A percentile compares a stretch with the other conserved stretches of the same genome.
Conservation (phyloP, 2,113 vertebrate genomes). For the Eudyptes chrysolophus region DNA sequence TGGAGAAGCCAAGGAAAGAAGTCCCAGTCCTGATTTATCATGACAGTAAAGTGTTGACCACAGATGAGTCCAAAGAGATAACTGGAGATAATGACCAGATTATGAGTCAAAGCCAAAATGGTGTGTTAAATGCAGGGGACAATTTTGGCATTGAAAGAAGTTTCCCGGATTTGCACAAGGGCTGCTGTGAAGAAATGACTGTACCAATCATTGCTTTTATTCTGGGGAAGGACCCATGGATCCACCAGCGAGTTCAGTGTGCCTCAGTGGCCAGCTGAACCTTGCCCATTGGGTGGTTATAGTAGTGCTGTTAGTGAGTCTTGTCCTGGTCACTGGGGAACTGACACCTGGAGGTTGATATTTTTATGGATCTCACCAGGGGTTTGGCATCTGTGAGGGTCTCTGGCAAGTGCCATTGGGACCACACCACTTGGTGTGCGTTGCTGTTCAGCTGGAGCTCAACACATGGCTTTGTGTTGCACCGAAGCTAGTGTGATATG, state of each 20-base stretch:
- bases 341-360: neutral
- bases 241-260: neutral
- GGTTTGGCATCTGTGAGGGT: neutral
- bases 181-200: neutral
- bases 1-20: neutral
- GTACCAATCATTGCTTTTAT: neutral
- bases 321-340: neutral
- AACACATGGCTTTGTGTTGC: neutral
- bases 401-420: neutral
- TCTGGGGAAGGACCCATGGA: neutral
- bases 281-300: neutral
- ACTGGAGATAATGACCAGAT: neutral
- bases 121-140: neutral
- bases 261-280: neutral
- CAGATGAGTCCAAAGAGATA: neutral
- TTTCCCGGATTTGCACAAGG: neutral
- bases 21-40: neutral
- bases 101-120: neutral
- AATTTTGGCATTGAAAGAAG: neutral
- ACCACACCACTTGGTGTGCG: rapidly evolving
- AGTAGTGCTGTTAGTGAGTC: neutral
- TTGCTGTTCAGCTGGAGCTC: neutral
- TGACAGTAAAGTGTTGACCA: neutral
- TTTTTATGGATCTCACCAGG: neutral
- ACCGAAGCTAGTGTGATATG: rapidly evolving